Evolutionary conservation across 2,888 invertebrate genomes (phyloP).

Genomic region (Andrena flavipes): DNA sequence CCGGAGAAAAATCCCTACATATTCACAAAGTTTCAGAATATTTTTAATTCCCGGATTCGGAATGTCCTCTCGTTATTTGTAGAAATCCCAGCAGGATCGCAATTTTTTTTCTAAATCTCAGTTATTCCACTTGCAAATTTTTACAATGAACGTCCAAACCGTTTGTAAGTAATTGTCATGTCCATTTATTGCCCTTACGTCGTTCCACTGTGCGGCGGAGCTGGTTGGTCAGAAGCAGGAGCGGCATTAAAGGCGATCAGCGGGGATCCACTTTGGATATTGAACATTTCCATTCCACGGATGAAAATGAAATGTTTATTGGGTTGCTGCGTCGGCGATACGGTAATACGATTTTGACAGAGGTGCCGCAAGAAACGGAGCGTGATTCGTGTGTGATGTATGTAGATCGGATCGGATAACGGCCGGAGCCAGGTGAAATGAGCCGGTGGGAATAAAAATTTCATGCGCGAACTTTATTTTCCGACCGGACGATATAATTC

Average conservation of each 20-base stretch:
- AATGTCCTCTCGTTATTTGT: too few relatives aligned
- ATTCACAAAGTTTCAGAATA: too few relatives aligned
- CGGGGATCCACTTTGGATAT: not conserved
- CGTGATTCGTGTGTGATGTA: constrained; percentile 15
- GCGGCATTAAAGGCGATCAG: constrained; percentile 1
- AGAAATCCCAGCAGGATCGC: too few relatives aligned
- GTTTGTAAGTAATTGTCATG: too few relatives aligned
- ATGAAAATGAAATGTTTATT: constrained; percentile 13
- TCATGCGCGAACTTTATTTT: constrained; percentile 57
- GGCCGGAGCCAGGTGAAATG: constrained; percentile 16
- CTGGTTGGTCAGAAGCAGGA: not conserved
- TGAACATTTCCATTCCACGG: constrained; percentile 22
- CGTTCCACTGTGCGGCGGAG: too few relatives aligned
- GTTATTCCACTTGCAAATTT: too few relatives aligned
- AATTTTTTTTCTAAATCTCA: too few relatives aligned
- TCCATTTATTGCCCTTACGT: too few relatives aligned
- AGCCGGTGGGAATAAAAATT: constrained; percentile 58
- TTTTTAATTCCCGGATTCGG: too few relatives aligned
- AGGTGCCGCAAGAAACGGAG: constrained; percentile 29
- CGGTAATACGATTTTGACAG: constrained; percentile 42
- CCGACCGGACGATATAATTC: constrained; percentile 43
- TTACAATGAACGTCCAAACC: too few relatives aligned
- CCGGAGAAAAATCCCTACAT: too few relatives aligned
- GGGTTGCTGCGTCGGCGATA: not conserved
- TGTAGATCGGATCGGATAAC: not conserved